phyloP scores from a whole-genome alignment of 2,888 invertebrate genomes.

The Cephus nigrinus region DNA sequence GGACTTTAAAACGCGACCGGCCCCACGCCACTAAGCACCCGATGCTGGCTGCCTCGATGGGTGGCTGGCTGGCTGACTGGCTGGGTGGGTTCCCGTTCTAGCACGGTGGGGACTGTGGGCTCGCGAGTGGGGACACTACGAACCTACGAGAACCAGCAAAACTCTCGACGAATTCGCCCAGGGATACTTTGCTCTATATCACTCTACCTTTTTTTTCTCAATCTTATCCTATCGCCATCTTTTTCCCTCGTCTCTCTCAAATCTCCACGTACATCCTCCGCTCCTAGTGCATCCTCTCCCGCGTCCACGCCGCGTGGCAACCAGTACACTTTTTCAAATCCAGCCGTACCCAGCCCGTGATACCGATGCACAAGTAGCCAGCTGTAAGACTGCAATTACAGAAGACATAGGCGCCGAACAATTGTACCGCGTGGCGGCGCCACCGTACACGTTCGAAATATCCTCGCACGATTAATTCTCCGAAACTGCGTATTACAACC shows the following conservation, averaged over 20 bases:
- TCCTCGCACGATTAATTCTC: not conserved
- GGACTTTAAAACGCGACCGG: conserved; percentile 41
- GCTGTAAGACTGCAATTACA: not conserved
- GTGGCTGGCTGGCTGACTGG: conserved; percentile 19
- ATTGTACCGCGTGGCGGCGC: not conserved
- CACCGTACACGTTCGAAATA: not conserved
- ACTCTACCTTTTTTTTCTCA: not conserved
- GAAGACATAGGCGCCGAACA: not conserved
- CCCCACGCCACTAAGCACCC: conserved; percentile 25
- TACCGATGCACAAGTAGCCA: not conserved
- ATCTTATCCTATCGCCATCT: not conserved
- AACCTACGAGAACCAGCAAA: not conserved
- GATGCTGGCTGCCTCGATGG: conserved; percentile 18
- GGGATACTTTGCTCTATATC: not conserved
- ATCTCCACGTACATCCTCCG: not conserved
- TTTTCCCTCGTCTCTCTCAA: not conserved
- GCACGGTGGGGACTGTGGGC: not conserved
- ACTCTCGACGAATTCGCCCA: not conserved
- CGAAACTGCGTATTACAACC: not conserved
- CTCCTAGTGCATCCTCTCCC: not conserved
- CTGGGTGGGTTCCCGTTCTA: conserved; percentile 14
- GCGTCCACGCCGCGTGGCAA: not conserved
- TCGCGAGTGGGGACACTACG: conserved; percentile 2
- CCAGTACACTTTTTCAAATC: not conserved
- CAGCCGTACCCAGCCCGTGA: not conserved